Evolutionary conservation across 1,140 invertebrate genomes (phyloP).

Genomic region (Macrosteles quadrilineatus): DNA sequence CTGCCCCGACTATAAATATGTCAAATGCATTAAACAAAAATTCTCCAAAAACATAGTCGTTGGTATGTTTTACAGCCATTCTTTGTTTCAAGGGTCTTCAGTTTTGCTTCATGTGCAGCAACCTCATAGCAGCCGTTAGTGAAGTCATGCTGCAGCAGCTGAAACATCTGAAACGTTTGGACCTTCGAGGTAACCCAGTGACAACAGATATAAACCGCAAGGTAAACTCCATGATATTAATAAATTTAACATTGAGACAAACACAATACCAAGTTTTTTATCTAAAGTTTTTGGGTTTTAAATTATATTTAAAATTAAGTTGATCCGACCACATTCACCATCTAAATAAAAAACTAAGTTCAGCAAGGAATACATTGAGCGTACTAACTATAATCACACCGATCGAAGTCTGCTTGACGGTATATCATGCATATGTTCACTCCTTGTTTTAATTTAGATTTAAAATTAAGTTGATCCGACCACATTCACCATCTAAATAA

Average conservation of each 20-base stretch:
- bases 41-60: too few species aligned
- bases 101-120: neutral
- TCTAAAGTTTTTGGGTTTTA: neutral
- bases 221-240: neutral
- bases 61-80: too few species aligned
- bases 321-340: too few species aligned
- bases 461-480: neutral
- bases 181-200: neutral
- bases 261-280: neutral
- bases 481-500: too few species aligned
- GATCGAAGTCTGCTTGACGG: neutral
- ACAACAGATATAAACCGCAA: neutral
- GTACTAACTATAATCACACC: neutral
- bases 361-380: neutral
- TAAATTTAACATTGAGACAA: too few species aligned
- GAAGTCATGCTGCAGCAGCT: neutral
- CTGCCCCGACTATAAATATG: too few species aligned
- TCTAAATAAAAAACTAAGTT: neutral
- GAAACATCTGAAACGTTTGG: neutral
- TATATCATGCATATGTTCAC: too few species aligned
- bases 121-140: neutral
- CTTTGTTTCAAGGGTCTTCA: neutral
- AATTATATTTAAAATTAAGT: neutral
- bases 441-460: neutral
- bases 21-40: too few species aligned